Percentiles rank a stretch among this genome's conserved stretches.
Conservation (phyloP, 2,797 vertebrate species). For the Amazona ochrocephala region DNA sequence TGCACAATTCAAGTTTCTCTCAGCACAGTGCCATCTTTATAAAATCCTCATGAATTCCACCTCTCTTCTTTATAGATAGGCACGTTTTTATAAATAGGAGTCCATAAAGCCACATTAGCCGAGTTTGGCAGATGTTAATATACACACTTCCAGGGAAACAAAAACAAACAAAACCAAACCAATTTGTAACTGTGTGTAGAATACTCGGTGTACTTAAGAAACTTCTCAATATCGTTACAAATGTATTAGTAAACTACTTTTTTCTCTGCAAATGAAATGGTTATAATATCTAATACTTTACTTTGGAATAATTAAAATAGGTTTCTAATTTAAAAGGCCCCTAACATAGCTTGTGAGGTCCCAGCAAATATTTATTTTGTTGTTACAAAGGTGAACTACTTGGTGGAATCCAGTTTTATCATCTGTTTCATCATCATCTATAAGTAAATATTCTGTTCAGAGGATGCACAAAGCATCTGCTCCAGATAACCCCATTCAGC, state of each 20-base stretch:
- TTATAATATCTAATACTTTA: background rate
- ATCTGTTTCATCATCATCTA: background rate
- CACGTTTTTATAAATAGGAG: background rate
- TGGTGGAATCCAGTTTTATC: background rate
- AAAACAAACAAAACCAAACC: background rate
- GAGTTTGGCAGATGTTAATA: background rate
- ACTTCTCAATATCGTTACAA: background rate
- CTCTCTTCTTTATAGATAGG: background rate
- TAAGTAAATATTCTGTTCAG: background rate
- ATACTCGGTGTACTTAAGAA: background rate
- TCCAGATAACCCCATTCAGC: background rate
- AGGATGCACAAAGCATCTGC: background rate
- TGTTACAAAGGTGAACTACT: background rate
- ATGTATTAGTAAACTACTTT: background rate
- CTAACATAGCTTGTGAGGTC: background rate
- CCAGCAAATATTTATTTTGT: background rate
- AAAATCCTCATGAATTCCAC: background rate
- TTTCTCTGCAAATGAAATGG: background rate
- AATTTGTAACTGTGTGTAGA: background rate
- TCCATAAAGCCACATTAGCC: background rate
- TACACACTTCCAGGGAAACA: background rate
- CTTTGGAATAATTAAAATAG: background rate
- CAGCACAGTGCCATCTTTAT: background rate
- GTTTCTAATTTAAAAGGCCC: background rate
- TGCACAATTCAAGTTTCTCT: background rate